Evolutionary conservation across 2,113 vertebrate species (phyloP).

Genomic region (Anseranas semipalmata): DNA sequence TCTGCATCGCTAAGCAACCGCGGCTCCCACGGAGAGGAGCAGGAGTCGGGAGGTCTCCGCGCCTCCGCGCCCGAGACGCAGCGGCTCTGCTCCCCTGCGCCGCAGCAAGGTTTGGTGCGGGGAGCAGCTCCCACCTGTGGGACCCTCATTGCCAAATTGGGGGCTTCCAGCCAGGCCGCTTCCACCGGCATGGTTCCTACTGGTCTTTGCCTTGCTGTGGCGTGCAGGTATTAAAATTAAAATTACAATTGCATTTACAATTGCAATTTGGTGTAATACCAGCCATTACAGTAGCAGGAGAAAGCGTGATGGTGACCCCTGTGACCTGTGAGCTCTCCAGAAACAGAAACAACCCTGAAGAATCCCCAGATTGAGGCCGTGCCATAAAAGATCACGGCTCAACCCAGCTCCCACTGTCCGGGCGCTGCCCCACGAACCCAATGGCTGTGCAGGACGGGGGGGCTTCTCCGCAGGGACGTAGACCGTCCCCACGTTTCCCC

Average conservation of each 20-base stretch:
- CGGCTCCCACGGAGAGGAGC: background rate
- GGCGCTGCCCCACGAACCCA: background rate
- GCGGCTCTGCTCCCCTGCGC: background rate
- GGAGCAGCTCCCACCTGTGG: background rate
- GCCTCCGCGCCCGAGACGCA: background rate
- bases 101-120: fast-evolving
- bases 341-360: background rate
- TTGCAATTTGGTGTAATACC: background rate
- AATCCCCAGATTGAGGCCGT: background rate
- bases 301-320: fast-evolving
- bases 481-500: background rate
- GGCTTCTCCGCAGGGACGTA: background rate
- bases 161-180: background rate
- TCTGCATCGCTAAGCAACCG: constrained; percentile 28
- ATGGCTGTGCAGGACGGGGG: background rate
- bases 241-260: too few relatives aligned
- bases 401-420: background rate
- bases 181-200: background rate
- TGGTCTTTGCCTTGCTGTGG: background rate
- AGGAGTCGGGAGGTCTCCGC: background rate
- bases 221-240: fast-evolving
- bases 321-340: background rate
- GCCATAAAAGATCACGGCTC: background rate
- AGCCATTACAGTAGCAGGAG: background rate
- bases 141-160: background rate